Percentiles rank a stretch among this genome's conserved stretches.
Evolutionary conservation across 2,113 vertebrate species (phyloP).

Genomic region (Clinocottus analis): DNA sequence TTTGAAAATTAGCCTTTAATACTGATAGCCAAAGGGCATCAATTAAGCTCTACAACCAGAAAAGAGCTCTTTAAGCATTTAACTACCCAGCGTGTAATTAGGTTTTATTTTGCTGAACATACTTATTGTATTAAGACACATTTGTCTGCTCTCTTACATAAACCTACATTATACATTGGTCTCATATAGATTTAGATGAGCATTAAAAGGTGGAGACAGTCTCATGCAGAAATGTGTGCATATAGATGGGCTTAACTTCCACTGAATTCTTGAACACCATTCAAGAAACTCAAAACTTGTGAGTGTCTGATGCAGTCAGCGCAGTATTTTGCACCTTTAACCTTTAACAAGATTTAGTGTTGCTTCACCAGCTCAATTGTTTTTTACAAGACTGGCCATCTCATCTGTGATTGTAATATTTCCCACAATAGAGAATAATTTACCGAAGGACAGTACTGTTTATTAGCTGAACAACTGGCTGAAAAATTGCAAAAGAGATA

Average conservation of each 20-base stretch:
- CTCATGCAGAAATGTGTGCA: background rate
- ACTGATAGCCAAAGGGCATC: conserved; percentile 63
- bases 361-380: background rate
- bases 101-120: conserved; percentile 60
- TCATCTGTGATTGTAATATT: background rate
- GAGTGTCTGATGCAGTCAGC: background rate
- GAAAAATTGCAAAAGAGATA: background rate
- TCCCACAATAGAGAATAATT: background rate
- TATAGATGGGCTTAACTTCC: background rate
- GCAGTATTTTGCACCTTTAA: background rate
- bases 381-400: background rate
- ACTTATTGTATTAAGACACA: conserved; percentile 44
- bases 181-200: conserved; percentile 6
- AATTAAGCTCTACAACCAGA: conserved; percentile 67
- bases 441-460: background rate
- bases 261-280: background rate
- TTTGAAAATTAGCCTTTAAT: conserved; percentile 44
- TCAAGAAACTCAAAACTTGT: background rate
- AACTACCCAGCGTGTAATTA: conserved; percentile 62
- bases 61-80: conserved; percentile 57
- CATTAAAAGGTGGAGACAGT: background rate
- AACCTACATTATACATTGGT: conserved; percentile 20
- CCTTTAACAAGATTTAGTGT: background rate
- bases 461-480: background rate
- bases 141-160: conserved; percentile 45